phyloP scores from a whole-genome alignment of 2,888 invertebrate genomes.

The Drosophila rubida region DNA sequence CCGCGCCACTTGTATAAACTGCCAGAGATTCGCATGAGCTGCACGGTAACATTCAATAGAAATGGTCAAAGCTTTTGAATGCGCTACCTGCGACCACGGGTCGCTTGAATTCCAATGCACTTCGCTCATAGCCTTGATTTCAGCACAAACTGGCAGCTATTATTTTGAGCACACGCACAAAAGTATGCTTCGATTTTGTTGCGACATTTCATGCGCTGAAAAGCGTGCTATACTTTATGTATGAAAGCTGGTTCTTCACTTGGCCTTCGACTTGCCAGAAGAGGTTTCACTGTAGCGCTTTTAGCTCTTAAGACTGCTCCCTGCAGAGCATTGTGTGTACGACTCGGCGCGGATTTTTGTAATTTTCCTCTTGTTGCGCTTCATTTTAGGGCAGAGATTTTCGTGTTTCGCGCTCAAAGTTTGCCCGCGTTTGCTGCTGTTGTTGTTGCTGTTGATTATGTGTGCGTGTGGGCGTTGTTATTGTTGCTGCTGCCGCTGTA shows the following conservation, averaged over 20 bases:
- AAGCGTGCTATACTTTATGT: conserved; percentile 2
- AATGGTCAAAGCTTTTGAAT: conserved; percentile 50
- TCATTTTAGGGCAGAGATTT: conserved; percentile 71
- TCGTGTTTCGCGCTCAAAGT: conserved; percentile 63
- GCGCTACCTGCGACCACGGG: conserved; percentile 23
- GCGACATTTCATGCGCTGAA: not conserved
- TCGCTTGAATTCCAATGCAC: not conserved
- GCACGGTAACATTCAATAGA: conserved; percentile 54
- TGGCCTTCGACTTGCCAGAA: not conserved
- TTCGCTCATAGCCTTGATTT: not conserved
- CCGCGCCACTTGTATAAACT: conserved; percentile 55
- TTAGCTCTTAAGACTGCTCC: not conserved
- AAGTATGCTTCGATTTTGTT: conserved; percentile 6
- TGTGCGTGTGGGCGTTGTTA: conserved; percentile 4
- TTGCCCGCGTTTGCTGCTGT: conserved; percentile 31
- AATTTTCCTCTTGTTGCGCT: conserved; percentile 58
- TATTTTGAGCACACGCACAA: not conserved
- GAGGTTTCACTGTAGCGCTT: not conserved
- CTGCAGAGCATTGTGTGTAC: conserved; percentile 27
- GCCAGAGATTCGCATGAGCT: conserved; percentile 56
- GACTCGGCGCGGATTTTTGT: not conserved
- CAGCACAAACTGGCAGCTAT: not conserved
- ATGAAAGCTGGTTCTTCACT: not conserved
- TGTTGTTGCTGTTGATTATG: conserved; percentile 7
- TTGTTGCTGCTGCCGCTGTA: conserved; percentile 15